Evolutionary conservation across 35 echinoderm and acorn worm genomes (phyloP).

Genomic region (Acanthaster planci): DNA sequence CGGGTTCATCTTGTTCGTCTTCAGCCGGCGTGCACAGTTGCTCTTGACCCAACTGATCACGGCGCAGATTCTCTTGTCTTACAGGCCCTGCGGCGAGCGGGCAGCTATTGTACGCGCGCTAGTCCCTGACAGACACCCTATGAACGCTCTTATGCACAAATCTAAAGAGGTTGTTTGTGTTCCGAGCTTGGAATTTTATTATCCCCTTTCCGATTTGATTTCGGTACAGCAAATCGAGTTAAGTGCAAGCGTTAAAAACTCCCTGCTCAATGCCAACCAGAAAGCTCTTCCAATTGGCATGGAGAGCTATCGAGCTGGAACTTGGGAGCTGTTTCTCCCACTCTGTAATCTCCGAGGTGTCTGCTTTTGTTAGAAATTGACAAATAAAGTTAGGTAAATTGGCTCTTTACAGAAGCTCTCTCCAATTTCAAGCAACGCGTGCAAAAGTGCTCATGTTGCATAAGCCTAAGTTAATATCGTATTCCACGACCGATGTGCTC

Average conservation of each 20-base stretch:
- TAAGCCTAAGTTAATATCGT: no score
- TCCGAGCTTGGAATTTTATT: slow-evolving; percentile 11
- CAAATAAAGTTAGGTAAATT: slow-evolving; percentile 25
- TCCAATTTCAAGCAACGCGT: background rate
- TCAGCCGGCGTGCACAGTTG: background rate
- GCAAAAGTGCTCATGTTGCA: no score
- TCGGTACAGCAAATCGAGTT: slow-evolving; percentile 25
- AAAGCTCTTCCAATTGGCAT: background rate
- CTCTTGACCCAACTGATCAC: slow-evolving; percentile 10
- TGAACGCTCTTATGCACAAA: slow-evolving; percentile 9
- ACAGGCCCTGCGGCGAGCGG: background rate
- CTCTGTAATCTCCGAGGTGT: background rate
- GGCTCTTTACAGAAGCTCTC: background rate
- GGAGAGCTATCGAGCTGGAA: background rate
- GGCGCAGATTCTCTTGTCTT: background rate
- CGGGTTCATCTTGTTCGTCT: slow-evolving; percentile 7
- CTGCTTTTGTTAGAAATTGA: slow-evolving; percentile 16
- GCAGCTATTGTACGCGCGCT: background rate
- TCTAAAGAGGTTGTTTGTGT: slow-evolving; percentile 26
- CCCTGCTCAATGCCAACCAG: slow-evolving; percentile 9
- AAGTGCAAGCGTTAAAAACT: slow-evolving; percentile 22
- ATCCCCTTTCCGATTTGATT: slow-evolving; percentile 21
- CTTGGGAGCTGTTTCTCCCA: background rate
- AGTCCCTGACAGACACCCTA: background rate
- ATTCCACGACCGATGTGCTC: no score